A percentile compares a stretch with the other conserved stretches of the same genome.
Evolutionary conservation across 2,888 invertebrate species (phyloP).

Genomic region (Tetramorium bicarinatum): DNA sequence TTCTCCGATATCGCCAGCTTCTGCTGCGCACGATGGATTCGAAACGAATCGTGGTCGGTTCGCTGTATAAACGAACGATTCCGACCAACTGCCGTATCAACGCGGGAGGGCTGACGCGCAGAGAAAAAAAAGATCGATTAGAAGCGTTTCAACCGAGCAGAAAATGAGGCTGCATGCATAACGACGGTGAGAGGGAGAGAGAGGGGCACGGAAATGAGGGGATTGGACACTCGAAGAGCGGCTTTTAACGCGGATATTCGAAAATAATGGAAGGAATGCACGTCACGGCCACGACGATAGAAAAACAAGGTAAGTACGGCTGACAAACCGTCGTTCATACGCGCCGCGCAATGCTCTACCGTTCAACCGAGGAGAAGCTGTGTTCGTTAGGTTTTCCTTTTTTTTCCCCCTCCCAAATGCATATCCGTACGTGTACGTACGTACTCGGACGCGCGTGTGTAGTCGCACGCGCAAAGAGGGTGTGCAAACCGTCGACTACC

Average conservation of each 20-base stretch:
- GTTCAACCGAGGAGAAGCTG: conserved; percentile 67
- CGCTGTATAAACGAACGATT: conserved; percentile 46
- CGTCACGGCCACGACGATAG: conserved; percentile 60
- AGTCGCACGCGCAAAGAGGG: conserved; percentile 49
- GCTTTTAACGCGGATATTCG: conserved; percentile 69
- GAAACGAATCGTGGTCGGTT: conserved; percentile 46
- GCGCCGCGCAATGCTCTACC: conserved; percentile 72
- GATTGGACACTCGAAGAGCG: conserved; percentile 18
- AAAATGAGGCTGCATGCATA: conserved; percentile 54
- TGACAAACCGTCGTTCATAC: conserved; percentile 70
- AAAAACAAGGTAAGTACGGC: conserved; percentile 73
- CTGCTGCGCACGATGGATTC: conserved; percentile 32
- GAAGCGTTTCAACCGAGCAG: conserved; percentile 32
- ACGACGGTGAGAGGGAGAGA: conserved; percentile 36
- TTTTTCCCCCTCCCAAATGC: conserved; percentile 64
- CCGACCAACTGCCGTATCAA: conserved; percentile 42
- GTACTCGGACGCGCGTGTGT: conserved; percentile 50
- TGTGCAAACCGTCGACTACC: conserved; percentile 49
- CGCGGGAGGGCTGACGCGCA: conserved; percentile 29
- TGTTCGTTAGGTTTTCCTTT: conserved; percentile 66
- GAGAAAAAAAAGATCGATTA: conserved; percentile 38
- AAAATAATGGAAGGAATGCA: conserved; percentile 71
- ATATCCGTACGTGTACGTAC: conserved; percentile 23
- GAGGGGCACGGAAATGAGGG: conserved; percentile 10
- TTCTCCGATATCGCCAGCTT: conserved; percentile 34